A percentile compares a stretch with the other conserved stretches of the same genome.
Conservation (phyloP, 2,113 vertebrate species). For the Sinocyclocheilus anshuiensis region DNA sequence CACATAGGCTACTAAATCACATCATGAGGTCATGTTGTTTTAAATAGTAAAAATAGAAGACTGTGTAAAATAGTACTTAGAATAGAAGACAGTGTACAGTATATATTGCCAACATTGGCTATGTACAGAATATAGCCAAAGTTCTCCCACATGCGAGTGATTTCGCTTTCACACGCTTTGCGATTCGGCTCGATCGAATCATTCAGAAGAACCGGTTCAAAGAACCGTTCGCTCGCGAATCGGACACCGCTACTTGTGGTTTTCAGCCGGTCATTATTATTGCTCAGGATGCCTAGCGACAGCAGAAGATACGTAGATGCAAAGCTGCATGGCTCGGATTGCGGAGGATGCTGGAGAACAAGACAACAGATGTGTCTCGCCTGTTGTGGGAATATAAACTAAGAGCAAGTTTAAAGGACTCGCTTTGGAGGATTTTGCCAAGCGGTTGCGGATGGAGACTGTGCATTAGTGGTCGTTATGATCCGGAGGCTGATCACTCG, state of each 20-base stretch:
- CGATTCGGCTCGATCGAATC: constrained; percentile 6
- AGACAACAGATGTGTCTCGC: constrained; percentile 60
- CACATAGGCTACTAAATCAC: background rate
- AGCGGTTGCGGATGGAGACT: constrained; percentile 61
- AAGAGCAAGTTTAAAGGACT: constrained; percentile 52
- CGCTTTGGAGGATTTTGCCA: constrained; percentile 58
- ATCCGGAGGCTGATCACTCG: constrained; percentile 29
- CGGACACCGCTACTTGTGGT: constrained; percentile 34
- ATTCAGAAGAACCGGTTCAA: background rate
- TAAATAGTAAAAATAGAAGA: background rate
- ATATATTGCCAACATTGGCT: too few species aligned
- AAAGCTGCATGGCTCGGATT: constrained; percentile 59
- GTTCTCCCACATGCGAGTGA: background rate
- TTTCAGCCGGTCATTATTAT: constrained; percentile 71
- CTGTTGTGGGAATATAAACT: constrained; percentile 63
- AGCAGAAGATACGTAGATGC: constrained; percentile 59
- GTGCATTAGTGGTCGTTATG: constrained; percentile 41
- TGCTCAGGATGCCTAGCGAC: constrained; percentile 48
- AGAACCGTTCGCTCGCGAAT: constrained; percentile 8
- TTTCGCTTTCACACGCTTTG: background rate
- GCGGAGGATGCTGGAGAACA: constrained; percentile 67
- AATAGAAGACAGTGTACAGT: background rate
- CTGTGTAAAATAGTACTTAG: background rate
- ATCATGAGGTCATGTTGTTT: background rate
- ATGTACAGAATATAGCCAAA: background rate